Evolutionary conservation across 2,888 invertebrate genomes (phyloP).

Genomic region (Drosophila monieri): DNA sequence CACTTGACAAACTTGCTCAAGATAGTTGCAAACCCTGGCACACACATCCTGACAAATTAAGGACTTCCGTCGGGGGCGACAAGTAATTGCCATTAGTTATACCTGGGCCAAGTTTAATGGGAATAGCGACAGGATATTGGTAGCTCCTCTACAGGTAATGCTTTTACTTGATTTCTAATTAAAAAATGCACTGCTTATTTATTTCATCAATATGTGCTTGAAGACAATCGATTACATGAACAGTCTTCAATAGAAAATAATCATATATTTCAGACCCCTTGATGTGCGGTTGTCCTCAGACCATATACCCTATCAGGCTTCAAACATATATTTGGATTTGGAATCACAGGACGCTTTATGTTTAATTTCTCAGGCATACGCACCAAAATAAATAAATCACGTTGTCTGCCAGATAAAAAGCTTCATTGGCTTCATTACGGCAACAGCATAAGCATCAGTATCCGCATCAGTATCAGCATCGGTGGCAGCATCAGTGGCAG

Average conservation of each 20-base stretch:
- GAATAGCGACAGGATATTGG: conserved; percentile 10
- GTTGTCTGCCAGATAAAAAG: conserved; percentile 73
- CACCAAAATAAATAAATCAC: conserved; percentile 68
- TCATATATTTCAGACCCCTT: not conserved
- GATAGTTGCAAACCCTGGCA: conserved; percentile 49
- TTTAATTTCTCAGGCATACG: conserved; percentile 60
- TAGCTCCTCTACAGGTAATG: not conserved
- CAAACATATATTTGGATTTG: conserved; percentile 34
- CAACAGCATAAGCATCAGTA: conserved; percentile 20
- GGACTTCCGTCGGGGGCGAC: conserved; percentile 53
- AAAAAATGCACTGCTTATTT: not conserved
- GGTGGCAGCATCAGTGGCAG: conserved; percentile 18
- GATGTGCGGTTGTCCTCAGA: conserved; percentile 16
- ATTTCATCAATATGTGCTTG: not conserved
- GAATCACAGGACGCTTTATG: conserved; percentile 65
- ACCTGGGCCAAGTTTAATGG: conserved; percentile 40
- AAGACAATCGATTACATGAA: not conserved
- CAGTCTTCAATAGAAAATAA: not conserved
- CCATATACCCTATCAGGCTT: not conserved
- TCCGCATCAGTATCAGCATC: conserved; percentile 34
- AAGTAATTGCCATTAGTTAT: conserved; percentile 48
- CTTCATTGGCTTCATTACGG: conserved; percentile 75
- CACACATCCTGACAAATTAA: conserved; percentile 63
- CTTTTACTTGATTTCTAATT: not conserved
- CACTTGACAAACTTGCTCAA: conserved; percentile 72